Base-by-base conservation (phyloP, 2,888 invertebrate genomes). In the Apamea anceps region DNA sequence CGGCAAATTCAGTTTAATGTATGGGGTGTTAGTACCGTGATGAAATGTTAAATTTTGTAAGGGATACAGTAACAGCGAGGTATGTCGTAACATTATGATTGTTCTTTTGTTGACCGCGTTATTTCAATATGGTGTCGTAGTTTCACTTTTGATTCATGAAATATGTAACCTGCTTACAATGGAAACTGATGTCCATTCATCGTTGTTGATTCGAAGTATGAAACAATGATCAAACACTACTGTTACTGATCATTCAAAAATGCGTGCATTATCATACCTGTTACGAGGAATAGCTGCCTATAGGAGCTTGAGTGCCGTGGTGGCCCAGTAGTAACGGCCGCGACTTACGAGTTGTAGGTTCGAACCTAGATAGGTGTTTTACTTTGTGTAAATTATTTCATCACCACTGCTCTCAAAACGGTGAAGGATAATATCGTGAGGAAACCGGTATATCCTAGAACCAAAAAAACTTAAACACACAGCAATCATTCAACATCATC, bases 1-100 rank as follows among this genome's bases (percentile, higher is more conserved):
- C 3, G 10, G 57, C 42, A 76, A 83, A 86, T 79, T 77, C 1
- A n/a, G 10, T 70, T 60, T 77, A 73, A 77, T 78, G 68, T 54
- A 72, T 71, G 71, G 73, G 80, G 70, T 72, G 28, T 74, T 57
- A 51, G 15, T 18, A 65, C 51, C 82, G 85, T 91, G 88, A 88
- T 89, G 90, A 89, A 91, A 90, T 88, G 72, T 70, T 54, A 79
- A 85, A 87, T 87, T 89, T 88, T 87, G 88, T 88, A 85, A 85
- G 82, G 85, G 81, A 82, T 85, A 81, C 71, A 75, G 60, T 85
- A 72, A 75, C 77, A 72, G 80, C 37, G 54, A 81, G 62, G 77
- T 83, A 81, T 92, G 88, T 87, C 81, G 89, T 87, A 91, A 91
- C 81, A 78, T 77, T 57, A 76, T 28, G 80, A 89, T 90, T 87